Base-by-base conservation (phyloP, 2,113 vertebrate genomes). In the Origma solitaria region DNA sequence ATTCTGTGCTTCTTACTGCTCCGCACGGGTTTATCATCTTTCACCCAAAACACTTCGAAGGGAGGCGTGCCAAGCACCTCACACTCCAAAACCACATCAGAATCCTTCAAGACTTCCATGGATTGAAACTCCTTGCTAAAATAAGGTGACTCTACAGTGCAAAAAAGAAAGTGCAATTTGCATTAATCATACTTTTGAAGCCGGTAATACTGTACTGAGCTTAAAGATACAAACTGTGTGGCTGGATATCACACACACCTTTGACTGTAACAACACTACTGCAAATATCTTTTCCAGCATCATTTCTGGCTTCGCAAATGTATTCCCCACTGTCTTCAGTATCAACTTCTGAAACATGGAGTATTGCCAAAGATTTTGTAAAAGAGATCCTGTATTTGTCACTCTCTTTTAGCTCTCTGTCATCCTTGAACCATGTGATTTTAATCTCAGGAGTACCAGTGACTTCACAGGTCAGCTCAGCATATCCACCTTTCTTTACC, bases 1-100 rank as follows among this genome's bases (percentile, higher is more conserved):
- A 99, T 98, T 90, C 98, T 98, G 96, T 99, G 98, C 54, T 98
- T 99, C 82, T 98, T 99, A 95, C 99, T 99, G 82, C 98, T 99
- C 79, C 99, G 96, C 82, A 99, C 95, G 0, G 92, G 97, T 68
- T 98, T 99, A 82, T 98, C 98, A 86, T 99, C 99, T 97, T 99
- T 99, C 94, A 98, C 98, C 98, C 99, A 99, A 19, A 98, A 98
- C 58, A 99, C 98, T 69, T 98, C 99, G 97, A 99, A 99, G 14
- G 99, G 99, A 92, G 98, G 96, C 0, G 99, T 99, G 79, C 99
- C 99, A 94, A 98, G 97, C 58, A 99, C 97, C 82, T 99, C 98
- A 9, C 98, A 98, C 91, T 99, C 98, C 94, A 99, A 92, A 93
- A 97, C 97, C 95, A 99, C 97, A 92, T 99, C 99, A 42, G 99